phyloP scores from a whole-genome alignment of 2,113 vertebrate species.

The Heptranchias perlo region DNA sequence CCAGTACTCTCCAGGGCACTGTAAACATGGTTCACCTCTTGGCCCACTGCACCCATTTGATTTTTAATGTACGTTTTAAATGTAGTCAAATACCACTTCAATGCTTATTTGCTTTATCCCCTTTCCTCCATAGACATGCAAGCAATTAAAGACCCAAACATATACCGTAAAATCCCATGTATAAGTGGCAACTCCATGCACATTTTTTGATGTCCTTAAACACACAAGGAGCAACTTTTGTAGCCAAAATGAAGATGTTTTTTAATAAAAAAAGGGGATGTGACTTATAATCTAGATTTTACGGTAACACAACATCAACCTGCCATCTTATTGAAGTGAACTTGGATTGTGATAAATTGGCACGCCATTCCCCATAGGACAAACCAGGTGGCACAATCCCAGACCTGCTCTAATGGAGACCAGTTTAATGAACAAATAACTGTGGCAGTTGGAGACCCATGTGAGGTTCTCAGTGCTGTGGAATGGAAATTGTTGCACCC shows the following conservation, averaged over 20 bases:
- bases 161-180: neutral
- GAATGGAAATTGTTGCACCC: neutral
- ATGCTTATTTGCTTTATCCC: neutral
- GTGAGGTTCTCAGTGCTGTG: neutral
- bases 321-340: neutral
- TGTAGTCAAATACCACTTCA: neutral
- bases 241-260: constrained; percentile 11
- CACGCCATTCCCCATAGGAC: neutral
- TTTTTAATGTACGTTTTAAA: neutral
- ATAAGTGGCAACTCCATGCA: neutral
- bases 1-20: neutral
- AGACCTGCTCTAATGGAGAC: constrained; percentile 10
- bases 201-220: constrained; percentile 16
- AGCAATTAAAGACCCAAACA: neutral
- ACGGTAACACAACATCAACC: neutral
- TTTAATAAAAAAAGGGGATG: neutral
- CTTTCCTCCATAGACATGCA: neutral
- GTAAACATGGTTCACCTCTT: neutral
- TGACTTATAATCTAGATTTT: neutral
- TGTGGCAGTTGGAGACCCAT: neutral
- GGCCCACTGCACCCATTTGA: no score
- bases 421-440: neutral
- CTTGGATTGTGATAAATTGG: neutral
- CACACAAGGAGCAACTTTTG: neutral
- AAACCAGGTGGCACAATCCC: neutral